Percentiles rank a stretch among this genome's conserved stretches.
Conservation (phyloP, 2,888 invertebrate species). For the Electrophaes corylata region DNA sequence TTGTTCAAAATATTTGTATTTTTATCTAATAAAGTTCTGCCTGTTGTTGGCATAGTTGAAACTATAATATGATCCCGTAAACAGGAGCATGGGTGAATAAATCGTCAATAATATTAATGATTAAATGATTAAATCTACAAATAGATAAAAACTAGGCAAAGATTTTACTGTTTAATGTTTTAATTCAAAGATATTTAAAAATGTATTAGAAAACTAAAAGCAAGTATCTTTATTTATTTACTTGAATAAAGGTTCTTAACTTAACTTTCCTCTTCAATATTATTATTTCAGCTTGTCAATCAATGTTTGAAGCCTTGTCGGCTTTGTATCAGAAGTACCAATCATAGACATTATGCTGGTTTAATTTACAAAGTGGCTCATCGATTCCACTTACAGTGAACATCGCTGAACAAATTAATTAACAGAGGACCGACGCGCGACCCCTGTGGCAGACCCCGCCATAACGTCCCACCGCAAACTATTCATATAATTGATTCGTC, state of each 20-base stretch:
- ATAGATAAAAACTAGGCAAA: too few species aligned
- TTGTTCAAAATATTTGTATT: too few species aligned
- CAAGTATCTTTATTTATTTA: neutral
- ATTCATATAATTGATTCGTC: conserved; percentile 35
- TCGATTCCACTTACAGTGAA: conserved; percentile 23
- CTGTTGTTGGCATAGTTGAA: too few species aligned
- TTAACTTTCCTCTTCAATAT: neutral
- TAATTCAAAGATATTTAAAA: neutral
- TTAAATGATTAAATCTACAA: too few species aligned
- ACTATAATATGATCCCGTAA: too few species aligned
- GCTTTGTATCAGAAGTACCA: neutral
- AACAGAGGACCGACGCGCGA: conserved; percentile 37
- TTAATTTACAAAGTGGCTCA: conserved; percentile 24
- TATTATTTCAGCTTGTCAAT: neutral
- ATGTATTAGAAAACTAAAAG: neutral
- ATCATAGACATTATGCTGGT: conserved; percentile 3
- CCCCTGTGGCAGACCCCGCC: conserved; percentile 38
- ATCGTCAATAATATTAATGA: too few species aligned
- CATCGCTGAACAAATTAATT: conserved; percentile 33
- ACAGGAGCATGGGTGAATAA: too few species aligned
- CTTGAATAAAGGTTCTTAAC: neutral
- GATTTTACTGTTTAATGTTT: too few species aligned
- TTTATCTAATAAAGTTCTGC: too few species aligned
- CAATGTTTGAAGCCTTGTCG: neutral
- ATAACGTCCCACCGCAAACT: conserved; percentile 35